Evolutionary conservation across 2,888 invertebrate genomes (phyloP), one percentile per base, ranked within the genome.

Genomic region (Tinea trinotella): DNA sequence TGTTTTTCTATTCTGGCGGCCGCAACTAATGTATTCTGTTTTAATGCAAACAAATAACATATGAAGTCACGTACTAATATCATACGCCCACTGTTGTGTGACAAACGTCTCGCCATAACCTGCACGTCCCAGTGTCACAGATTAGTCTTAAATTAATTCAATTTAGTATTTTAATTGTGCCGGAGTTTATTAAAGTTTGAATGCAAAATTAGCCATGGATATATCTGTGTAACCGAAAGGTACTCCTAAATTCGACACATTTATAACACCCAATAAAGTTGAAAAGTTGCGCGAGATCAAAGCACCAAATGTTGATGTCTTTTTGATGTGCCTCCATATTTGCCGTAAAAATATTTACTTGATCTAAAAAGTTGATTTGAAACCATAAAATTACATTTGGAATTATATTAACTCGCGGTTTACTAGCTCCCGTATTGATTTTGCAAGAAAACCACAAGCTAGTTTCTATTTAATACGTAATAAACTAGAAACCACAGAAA

Each of bases 31-130:
- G 57, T 62, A 63, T 67, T 69, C 63, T 63, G 2, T 57, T 63
- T 58, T 63, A 64, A 64, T 65, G 68, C 60, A 64, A 67, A 65
- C 64, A 66, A 68, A 68, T 67, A 64, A 64, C 62, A 63, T 61
- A 62, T 58, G 61, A 61, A 66, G 60, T 61, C 59, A 59, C 58
- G 58, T 57, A 58, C 56, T 55, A 36, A 52, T 35, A 17, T 46
- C 35, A 30, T 15, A 53, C 48, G 40, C 40, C 40, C 40, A 40
- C 40, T 12, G 30, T 7, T 30, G 3, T 15, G 13, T 40, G 13
- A 13, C 53, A 22, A 19, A 30, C 48, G 18, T 52, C 22, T 24
- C 50, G 15, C 13, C 50, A 24, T 50, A 60, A 64, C 66, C 65
- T 57, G 57, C 62, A 64, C 59, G 40, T 59, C 53, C 53, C 22